Base-by-base conservation (phyloP, 2,888 invertebrate species). In the Dicyrtomina minuta region DNA sequence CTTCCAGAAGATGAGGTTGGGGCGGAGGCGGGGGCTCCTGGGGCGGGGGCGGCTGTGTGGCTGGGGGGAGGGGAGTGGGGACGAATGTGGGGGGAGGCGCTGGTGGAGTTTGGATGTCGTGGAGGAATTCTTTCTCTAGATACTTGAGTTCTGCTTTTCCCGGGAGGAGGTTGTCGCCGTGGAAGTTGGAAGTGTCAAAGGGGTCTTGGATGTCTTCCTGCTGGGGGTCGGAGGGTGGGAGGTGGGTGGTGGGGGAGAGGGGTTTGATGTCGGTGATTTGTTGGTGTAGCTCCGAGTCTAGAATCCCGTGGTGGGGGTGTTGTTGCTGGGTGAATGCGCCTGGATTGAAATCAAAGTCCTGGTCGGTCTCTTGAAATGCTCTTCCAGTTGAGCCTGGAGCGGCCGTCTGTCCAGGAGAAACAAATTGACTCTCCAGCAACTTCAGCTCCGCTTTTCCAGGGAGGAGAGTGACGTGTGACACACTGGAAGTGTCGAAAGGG, bases 401-500 rank as follows among this genome's bases (percentile, higher is more conserved):
- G n/a, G n/a, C n/a, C n/a, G n/a, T n/a, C n/a, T n/a, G n/a, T n/a
- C n/a, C n/a, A n/a, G n/a, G n/a, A 60, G 17, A 70, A 58, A 76
- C 84, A 78, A 92, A 84, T 81, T 93, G 91, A 61, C 88, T 89
- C 81, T 92, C 92, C 0, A 93, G 82, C 22, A 91, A 81, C 80
- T 69, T 68, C 0, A 92, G 81, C 82, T 92, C 92, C 0, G 90
- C 88, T 81, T 87, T 88, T 0, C 92, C 91, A 0, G 91, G 91
- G 73, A 87, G 87, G 53, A 92, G 84, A n/a, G 71, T 67, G 17
- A 39, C 53, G 8, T 59, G 26, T 79, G 88, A 87, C 0, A 90
- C 91, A 78, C 90, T 89, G 4, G 91, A 91, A 0, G 92, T 92
- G 80, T 93, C 92, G 79, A 93, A 93, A 0, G 92, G 92, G 84